Conservation (phyloP, 2,888 invertebrate species). For the Lomographa bimaculata region DNA sequence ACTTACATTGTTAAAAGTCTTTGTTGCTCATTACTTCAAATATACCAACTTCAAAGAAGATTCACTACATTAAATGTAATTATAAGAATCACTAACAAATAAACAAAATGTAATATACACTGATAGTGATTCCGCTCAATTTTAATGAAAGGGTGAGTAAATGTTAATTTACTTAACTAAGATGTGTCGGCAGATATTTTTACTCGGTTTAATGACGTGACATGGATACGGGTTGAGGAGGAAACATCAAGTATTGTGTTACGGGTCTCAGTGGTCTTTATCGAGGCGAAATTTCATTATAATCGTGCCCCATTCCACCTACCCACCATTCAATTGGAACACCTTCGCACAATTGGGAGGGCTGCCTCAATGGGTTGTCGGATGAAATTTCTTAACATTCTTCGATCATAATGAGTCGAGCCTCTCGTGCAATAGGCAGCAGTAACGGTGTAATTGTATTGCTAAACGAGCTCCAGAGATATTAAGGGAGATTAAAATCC, state of each 20-base stretch:
- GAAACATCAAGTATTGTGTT: conserved; percentile 82
- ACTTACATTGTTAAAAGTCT: too few relatives aligned
- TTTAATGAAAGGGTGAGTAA: conserved; percentile 46
- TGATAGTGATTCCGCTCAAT: conserved; percentile 27
- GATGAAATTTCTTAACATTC: conserved; percentile 83
- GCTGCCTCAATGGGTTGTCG: conserved; percentile 80
- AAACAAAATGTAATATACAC: too few relatives aligned
- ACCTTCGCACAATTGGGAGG: conserved; percentile 81
- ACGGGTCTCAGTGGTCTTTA: conserved; percentile 78
- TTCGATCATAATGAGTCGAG: conserved; percentile 76
- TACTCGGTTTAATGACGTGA: conserved; percentile 75
- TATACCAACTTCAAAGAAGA: too few relatives aligned
- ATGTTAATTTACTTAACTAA: conserved; percentile 70
- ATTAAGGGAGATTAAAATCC: conserved; percentile 74
- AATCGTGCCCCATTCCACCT: conserved; percentile 73
- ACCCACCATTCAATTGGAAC: conserved; percentile 79
- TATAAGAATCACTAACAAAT: too few relatives aligned
- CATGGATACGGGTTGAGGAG: conserved; percentile 78
- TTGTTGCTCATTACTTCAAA: too few relatives aligned
- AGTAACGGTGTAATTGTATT: conserved; percentile 79
- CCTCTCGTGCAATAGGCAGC: conserved; percentile 77
- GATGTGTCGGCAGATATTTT: conserved; percentile 80
- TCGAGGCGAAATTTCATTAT: conserved; percentile 81
- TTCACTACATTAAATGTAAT: too few relatives aligned
- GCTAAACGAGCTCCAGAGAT: conserved; percentile 75